Conservation (phyloP, 2,797 vertebrate species). For the Tapirus indicus region DNA sequence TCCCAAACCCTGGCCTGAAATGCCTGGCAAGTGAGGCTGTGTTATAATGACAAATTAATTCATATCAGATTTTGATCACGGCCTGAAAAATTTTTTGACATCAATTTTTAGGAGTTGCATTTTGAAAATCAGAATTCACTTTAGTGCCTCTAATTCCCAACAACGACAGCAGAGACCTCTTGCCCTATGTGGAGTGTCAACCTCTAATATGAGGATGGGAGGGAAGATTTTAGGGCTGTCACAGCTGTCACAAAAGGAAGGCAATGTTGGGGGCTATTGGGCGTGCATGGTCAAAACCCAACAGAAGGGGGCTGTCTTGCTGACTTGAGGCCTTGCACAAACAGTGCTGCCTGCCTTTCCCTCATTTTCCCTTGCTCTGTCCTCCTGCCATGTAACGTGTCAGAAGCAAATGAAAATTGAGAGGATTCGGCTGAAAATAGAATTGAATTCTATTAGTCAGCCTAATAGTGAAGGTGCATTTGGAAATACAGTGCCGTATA, state of each 20-base stretch:
- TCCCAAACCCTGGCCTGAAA: constrained; percentile 88
- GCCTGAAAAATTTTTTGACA: constrained; percentile 88
- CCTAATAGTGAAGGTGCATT: constrained; percentile 86
- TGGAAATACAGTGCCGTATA: constrained; percentile 86
- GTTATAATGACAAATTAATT: constrained; percentile 92
- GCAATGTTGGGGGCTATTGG: constrained; percentile 20
- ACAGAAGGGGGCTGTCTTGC: constrained; percentile 79
- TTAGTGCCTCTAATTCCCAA: constrained; percentile 82
- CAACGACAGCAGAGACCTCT: constrained; percentile 82
- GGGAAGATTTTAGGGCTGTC: constrained; percentile 67
- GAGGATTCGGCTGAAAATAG: constrained; percentile 86
- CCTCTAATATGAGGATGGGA: constrained; percentile 61
- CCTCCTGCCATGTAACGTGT: constrained; percentile 84
- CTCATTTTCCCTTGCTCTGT: constrained; percentile 80
- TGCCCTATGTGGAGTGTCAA: constrained; percentile 76
- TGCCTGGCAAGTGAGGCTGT: constrained; percentile 87
- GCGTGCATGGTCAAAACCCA: constrained; percentile 72
- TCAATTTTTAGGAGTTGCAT: constrained; percentile 87
- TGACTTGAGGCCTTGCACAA: constrained; percentile 61
- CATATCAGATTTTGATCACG: constrained; percentile 90
- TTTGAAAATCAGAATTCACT: constrained; percentile 86
- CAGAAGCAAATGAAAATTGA: constrained; percentile 89
- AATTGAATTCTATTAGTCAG: constrained; percentile 85
- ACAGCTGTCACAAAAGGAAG: constrained; percentile 65
- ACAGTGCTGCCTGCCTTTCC: constrained; percentile 50